Base-by-base conservation (phyloP, 2,888 invertebrate species). In the Ditula angustiorana region DNA sequence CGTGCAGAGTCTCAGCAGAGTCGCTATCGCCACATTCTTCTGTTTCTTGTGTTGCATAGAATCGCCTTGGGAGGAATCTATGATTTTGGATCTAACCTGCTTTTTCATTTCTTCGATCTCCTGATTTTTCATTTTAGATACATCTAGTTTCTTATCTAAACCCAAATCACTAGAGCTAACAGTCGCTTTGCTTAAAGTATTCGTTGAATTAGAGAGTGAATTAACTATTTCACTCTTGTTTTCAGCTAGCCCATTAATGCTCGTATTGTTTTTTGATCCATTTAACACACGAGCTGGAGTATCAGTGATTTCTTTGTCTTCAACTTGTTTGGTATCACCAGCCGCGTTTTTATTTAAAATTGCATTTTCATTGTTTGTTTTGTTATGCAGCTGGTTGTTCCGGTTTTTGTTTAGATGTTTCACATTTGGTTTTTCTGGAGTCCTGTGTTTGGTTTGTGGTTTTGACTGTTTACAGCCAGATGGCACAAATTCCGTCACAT, bases 1-100 rank as follows among this genome's bases (percentile, higher is more conserved):
- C 1, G 82, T 72, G 61, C 82, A 74, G 0, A 88, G 69, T 47
- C 78, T 82, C 2, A 89, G 64, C 1, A 90, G 70, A 7, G 83
- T 74, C 0, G 83, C 80, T 1, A 90, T 87, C 0, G 89, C 90
- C 0, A 83, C 75, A 63, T 89, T 88, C 35, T 79, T 81, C 53
- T 82, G 77, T 10, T 72, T 77, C 55, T 80, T 83, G 0, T 69
- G 53, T 66, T 76, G 74, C 5, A 75, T 71, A 13, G 79, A 74
- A 30, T 77, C 73, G 0, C 71, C 66, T 28, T 80, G 77, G 0
- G 78, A 67, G 0, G 77, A 73, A 2, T 73, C 69, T n/a, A 66
- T 79, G 28, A 88, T 85, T 72, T 80, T 78, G 0, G 68, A 74
- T 67, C 77, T 82, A 0, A 87, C 66, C 53, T 77, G 71, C 0